phyloP scores from a whole-genome alignment of 2,113 vertebrate genomes.

The Pachycephala philippinensis region DNA sequence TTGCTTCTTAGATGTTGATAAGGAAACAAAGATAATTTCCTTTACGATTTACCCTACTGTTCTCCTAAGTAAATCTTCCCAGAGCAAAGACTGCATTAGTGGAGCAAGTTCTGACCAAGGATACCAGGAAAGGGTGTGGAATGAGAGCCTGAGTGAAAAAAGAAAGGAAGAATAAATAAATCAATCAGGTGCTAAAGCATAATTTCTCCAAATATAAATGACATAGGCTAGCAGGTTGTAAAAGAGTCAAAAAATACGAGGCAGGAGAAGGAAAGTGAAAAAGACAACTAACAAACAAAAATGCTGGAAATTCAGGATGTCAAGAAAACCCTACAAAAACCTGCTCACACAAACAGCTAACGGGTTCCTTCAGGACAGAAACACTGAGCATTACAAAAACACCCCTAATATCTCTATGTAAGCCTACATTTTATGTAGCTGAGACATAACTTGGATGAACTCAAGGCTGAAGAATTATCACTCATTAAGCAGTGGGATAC shows the following conservation, averaged over 20 bases:
- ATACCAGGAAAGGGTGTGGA: not conserved
- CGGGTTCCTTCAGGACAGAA: not conserved
- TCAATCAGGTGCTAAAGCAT: not conserved
- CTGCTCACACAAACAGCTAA: not conserved
- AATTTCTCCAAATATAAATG: not conserved
- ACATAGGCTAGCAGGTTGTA: not conserved
- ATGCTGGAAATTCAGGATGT: not conserved
- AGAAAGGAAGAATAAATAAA: not conserved
- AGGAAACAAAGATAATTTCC: not conserved
- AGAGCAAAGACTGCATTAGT: not conserved
- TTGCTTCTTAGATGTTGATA: not conserved
- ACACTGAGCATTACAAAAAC: accelerated
- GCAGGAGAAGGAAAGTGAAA: not conserved
- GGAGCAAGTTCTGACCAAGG: not conserved
- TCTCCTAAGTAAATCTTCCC: not conserved
- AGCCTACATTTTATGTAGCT: not conserved
- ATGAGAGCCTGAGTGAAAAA: not conserved
- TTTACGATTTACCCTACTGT: not conserved
- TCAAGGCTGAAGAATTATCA: not conserved
- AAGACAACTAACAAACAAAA: not conserved
- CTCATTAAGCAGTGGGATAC: not conserved
- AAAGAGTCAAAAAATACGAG: not conserved
- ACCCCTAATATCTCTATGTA: not conserved
- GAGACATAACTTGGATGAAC: not conserved
- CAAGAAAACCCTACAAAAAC: not conserved